Evolutionary conservation across 1,140 invertebrate genomes (phyloP).

Genomic region (Stenopsyche tienmushanensis): DNA sequence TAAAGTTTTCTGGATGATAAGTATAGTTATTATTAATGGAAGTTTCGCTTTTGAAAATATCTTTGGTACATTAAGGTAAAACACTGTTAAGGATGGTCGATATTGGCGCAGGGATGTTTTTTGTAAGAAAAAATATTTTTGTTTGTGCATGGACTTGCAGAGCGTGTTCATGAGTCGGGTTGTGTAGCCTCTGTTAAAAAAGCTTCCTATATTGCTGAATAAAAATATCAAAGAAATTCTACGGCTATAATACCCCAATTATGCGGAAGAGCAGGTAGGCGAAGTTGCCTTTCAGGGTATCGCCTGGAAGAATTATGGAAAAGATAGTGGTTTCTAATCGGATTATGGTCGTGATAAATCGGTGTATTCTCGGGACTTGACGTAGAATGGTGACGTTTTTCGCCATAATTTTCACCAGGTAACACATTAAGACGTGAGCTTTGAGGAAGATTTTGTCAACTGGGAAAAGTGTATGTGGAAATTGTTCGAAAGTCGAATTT

Average conservation of each 20-base stretch:
- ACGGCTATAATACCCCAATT: constrained; percentile 4
- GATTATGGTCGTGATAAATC: neutral
- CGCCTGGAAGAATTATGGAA: neutral
- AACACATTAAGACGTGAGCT: too few species aligned
- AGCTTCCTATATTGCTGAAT: neutral
- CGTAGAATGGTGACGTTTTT: neutral
- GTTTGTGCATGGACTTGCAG: neutral
- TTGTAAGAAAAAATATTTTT: neutral
- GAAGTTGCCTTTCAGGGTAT: neutral
- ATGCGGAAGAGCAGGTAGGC: neutral
- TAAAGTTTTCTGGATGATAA: too few species aligned
- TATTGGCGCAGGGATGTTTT: neutral
- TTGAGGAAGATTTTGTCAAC: too few species aligned
- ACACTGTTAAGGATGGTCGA: neutral
- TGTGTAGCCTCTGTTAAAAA: neutral
- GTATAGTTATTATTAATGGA: too few species aligned
- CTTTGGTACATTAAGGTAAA: neutral
- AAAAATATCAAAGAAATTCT: constrained; percentile 2
- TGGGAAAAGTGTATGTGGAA: too few species aligned
- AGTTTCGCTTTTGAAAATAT: too few species aligned
- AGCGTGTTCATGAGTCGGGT: neutral
- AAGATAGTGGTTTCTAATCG: constrained; percentile 6
- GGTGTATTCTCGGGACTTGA: neutral
- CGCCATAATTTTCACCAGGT: neutral
- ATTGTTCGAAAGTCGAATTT: too few species aligned